Evolutionary conservation across 2,888 invertebrate species (phyloP).

Genomic region (Acanthopleura granulata): DNA sequence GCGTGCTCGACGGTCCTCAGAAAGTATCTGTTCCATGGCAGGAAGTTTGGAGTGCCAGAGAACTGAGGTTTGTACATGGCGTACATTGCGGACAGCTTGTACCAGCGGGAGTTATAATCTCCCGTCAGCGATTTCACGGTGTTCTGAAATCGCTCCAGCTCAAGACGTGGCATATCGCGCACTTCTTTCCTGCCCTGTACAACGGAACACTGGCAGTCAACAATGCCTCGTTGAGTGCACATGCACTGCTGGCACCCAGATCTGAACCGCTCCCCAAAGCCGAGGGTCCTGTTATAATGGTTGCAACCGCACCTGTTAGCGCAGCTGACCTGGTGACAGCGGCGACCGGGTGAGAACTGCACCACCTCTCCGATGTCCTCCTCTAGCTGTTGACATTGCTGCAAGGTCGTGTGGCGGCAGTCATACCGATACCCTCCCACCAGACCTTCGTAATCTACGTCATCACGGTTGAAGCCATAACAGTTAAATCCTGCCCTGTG

Average conservation of each 20-base stretch:
- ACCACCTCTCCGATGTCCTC: conserved; percentile 43
- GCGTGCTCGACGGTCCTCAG: conserved; percentile 56
- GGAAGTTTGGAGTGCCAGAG: conserved; percentile 52
- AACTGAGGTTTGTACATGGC: conserved; percentile 57
- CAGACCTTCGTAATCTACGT: conserved; percentile 54
- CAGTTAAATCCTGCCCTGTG: conserved; percentile 62
- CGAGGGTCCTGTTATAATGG: conserved; percentile 51
- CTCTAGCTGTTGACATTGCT: conserved; percentile 56
- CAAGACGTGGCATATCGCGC: conserved; percentile 56
- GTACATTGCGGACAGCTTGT: conserved; percentile 54
- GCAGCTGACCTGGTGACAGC: conserved; percentile 57
- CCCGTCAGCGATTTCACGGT: conserved; percentile 50
- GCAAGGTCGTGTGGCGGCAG: conserved; percentile 51
- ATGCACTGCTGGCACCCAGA: conserved; percentile 55
- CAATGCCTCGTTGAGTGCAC: conserved; percentile 48
- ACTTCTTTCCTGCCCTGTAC: conserved; percentile 58
- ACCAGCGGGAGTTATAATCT: conserved; percentile 59
- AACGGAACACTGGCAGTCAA: conserved; percentile 47
- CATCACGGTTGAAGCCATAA: conserved; percentile 55
- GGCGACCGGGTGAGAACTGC: conserved; percentile 55
- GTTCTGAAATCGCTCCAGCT: conserved; percentile 55
- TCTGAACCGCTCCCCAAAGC: conserved; percentile 46
- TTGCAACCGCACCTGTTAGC: conserved; percentile 58
- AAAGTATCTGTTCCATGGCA: conserved; percentile 66
- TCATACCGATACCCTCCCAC: conserved; percentile 53